Conservation (phyloP, 2,113 vertebrate species). For the Corythoichthys intestinalis region DNA sequence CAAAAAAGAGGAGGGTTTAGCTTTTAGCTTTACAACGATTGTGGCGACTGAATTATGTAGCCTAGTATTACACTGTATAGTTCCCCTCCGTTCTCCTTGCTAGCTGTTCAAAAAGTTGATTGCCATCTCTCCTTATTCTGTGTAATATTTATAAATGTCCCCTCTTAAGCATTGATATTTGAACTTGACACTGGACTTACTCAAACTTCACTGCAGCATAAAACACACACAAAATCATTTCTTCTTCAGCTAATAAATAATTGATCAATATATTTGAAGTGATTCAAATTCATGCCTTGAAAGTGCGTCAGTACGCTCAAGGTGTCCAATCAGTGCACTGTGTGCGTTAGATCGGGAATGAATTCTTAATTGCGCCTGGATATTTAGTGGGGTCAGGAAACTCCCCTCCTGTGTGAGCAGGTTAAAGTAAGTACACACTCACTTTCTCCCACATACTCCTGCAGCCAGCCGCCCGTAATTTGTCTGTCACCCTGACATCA, state of each 20-base stretch:
- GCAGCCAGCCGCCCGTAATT: slow-evolving; percentile 27
- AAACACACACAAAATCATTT: slow-evolving; percentile 58
- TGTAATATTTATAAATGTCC: too few species aligned
- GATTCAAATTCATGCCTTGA: slow-evolving; percentile 80
- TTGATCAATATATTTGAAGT: slow-evolving; percentile 78
- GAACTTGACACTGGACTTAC: slow-evolving; percentile 21
- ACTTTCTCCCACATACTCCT: neutral
- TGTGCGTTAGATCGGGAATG: slow-evolving; percentile 71
- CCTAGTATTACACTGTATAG: too few species aligned
- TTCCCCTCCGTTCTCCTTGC: too few species aligned
- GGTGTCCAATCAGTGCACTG: slow-evolving; percentile 69
- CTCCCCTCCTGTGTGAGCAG: slow-evolving; percentile 33
- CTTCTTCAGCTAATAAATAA: slow-evolving; percentile 76
- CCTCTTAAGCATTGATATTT: too few species aligned
- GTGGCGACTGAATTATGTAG: too few species aligned
- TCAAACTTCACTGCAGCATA: slow-evolving; percentile 50
- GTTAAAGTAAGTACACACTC: neutral
- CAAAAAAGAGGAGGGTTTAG: too few species aligned
- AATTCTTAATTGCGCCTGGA: slow-evolving; percentile 79
- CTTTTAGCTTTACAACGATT: too few species aligned
- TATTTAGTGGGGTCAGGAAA: slow-evolving; percentile 73
- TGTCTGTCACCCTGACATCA: slow-evolving; percentile 35
- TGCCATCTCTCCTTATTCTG: too few species aligned
- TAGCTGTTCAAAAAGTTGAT: too few species aligned
- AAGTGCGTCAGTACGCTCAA: slow-evolving; percentile 65